These are phyloP conservation scores for Probosciger aterrimus DNA, from an alignment of 2,113 vertebrate genomes.

Conservation along the genomic window DNA sequence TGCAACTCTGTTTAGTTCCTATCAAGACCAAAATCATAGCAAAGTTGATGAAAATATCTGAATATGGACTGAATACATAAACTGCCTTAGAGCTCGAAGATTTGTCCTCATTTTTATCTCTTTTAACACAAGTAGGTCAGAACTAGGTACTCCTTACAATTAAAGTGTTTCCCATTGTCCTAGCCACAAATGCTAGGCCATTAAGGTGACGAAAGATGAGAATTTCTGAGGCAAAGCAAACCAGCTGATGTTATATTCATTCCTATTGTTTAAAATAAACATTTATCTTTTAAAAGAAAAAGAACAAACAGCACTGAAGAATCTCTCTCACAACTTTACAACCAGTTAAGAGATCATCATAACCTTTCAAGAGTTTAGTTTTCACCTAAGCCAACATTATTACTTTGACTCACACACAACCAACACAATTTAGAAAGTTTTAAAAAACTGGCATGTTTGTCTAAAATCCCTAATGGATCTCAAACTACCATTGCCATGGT, in stretches of 20 bases:
- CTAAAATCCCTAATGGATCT: constrained; percentile 62
- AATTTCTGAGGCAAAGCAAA: not conserved
- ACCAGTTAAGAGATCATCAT: not conserved
- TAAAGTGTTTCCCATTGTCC: not conserved
- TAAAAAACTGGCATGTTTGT: constrained; percentile 40
- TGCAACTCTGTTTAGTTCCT: not conserved
- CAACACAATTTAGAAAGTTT: constrained; percentile 43
- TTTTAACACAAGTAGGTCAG: not conserved
- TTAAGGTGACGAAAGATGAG: not conserved
- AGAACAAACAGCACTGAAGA: not conserved
- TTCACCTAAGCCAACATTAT: constrained; percentile 14
- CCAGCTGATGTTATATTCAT: not conserved
- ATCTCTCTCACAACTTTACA: not conserved
- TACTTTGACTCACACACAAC: constrained; percentile 49
- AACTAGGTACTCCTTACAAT: not conserved
- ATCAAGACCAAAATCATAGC: not conserved
- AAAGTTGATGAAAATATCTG: not conserved
- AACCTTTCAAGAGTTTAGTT: not conserved
- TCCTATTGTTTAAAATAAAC: constrained; percentile 12
- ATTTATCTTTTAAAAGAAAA: not conserved
- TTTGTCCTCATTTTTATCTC: not conserved
- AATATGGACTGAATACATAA: not conserved
- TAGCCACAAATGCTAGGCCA: not conserved
- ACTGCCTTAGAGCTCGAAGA: not conserved
- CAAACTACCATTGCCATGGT: constrained; percentile 58